phyloP scores from a whole-genome alignment of 2,797 vertebrate species.

The Lithobates pipiens region DNA sequence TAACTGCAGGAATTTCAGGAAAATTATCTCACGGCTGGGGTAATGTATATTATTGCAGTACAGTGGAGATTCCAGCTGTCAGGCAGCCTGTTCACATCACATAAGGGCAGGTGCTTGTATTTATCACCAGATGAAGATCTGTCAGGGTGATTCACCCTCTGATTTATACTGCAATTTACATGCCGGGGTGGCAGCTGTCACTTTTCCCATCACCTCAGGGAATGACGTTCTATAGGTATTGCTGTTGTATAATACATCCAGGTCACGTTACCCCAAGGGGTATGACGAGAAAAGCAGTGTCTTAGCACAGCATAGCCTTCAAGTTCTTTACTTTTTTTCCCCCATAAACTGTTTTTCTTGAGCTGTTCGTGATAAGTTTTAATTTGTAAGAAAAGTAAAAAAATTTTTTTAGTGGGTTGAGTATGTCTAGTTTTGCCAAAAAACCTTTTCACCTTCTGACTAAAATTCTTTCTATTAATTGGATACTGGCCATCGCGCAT shows the following conservation, averaged over 20 bases:
- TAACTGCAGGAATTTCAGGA: neutral
- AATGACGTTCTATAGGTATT: neutral
- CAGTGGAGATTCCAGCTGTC: neutral
- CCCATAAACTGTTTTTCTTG: neutral
- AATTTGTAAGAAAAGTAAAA: neutral
- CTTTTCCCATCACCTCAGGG: slow-evolving; percentile 3
- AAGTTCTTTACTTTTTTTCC: neutral
- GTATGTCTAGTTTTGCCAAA: neutral
- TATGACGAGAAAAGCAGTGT: neutral
- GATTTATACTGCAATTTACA: slow-evolving; percentile 9
- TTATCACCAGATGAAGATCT: slow-evolving; percentile 6
- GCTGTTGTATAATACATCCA: neutral
- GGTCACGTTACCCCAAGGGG: slow-evolving; percentile 20
- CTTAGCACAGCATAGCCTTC: neutral
- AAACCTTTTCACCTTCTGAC: neutral
- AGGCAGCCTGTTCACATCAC: slow-evolving; percentile 11
- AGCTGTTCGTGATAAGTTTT: neutral
- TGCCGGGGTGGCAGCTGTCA: slow-evolving; percentile 16
- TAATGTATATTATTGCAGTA: neutral
- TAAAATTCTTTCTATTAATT: too few relatives aligned
- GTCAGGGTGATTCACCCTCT: slow-evolving; percentile 9
- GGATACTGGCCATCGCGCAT: too few relatives aligned
- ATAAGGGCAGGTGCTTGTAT: slow-evolving; percentile 4
- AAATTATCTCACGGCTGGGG: neutral
- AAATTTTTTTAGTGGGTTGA: too few relatives aligned